These are phyloP conservation scores for Sialia sialis DNA, from an alignment of 2,113 vertebrate species.

Conservation along the genomic window DNA sequence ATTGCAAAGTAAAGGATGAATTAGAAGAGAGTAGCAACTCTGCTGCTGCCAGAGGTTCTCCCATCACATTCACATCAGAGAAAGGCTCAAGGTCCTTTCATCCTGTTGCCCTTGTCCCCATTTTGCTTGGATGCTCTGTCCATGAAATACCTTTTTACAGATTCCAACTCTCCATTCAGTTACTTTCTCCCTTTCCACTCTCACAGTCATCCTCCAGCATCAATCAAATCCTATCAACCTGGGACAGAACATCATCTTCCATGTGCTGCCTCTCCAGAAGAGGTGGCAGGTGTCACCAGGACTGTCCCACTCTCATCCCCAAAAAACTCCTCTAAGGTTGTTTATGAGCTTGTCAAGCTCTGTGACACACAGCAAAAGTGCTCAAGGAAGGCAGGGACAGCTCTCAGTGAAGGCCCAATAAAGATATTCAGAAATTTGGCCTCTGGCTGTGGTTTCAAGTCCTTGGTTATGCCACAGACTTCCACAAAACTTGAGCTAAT, in stretches of 20 bases:
- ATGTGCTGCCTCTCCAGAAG: neutral
- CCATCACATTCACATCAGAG: neutral
- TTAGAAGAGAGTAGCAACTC: neutral
- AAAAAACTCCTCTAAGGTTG: fast-evolving
- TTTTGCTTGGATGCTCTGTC: neutral
- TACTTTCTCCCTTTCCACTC: neutral
- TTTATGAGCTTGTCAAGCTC: neutral
- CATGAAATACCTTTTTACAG: neutral
- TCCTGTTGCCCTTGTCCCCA: neutral
- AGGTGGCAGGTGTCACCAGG: neutral
- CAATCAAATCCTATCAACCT: neutral
- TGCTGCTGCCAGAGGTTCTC: neutral
- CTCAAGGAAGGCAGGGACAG: neutral
- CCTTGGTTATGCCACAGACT: neutral
- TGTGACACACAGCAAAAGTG: neutral
- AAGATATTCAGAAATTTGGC: neutral
- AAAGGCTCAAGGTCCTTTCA: fast-evolving
- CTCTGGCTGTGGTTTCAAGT: neutral
- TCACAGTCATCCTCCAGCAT: neutral
- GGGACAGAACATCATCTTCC: neutral
- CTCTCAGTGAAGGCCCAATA: neutral
- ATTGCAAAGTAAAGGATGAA: neutral
- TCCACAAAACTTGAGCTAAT: neutral
- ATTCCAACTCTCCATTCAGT: neutral
- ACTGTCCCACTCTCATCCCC: neutral